Base-by-base conservation (phyloP, 2,113 vertebrate genomes). In the Psephotus haematonotus region DNA sequence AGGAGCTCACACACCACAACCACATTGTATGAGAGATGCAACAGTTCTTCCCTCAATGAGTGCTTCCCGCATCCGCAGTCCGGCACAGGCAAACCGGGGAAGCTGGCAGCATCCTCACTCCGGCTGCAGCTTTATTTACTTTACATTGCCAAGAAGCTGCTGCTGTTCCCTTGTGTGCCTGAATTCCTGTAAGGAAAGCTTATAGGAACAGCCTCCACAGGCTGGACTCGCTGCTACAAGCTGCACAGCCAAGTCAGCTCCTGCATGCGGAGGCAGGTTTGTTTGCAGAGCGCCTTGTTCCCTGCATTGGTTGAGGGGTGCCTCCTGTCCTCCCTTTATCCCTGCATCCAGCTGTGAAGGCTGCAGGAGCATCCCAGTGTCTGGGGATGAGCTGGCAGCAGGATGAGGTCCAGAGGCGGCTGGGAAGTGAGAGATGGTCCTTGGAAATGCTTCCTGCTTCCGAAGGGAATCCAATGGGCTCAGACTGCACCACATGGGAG, bases 11-110 rank as follows among this genome's bases (percentile, higher is more conserved):
- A 6, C 1, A 1, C 55, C 43, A 11, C 1, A 1, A 22, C n/a
- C 6, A 1, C 19, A 0, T 23, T 6, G 0, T 10, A 9, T 0
- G 3, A 29, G 20, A 27, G 39, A 44, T 3, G 13, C 3, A 1
- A 10, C 0, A 0, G 8, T 27, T 60, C 4, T 39, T 63, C 23
- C 33, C 7, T 2, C 0, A 2, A 46, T 29, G 2, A 62, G 53
- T 2, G 0, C 28, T 90, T 20, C 46, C 74, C 13, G 0, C 57
- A 29, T 10, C 23, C 78, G 52, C 67, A 80, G 55, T 65, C 44
- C 1, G 0, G 59, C 59, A 20, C 62, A 27, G 82, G 31, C 1
- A 2, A 65, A 39, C 27, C 31, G 3, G 1, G 47, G 41, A 27
- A 80, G 39, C 89, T 80, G 89, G 82, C 93, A 95, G 83, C 80